phyloP scores from a whole-genome alignment of 2,797 vertebrate species.

The Enteromius treurensis region DNA sequence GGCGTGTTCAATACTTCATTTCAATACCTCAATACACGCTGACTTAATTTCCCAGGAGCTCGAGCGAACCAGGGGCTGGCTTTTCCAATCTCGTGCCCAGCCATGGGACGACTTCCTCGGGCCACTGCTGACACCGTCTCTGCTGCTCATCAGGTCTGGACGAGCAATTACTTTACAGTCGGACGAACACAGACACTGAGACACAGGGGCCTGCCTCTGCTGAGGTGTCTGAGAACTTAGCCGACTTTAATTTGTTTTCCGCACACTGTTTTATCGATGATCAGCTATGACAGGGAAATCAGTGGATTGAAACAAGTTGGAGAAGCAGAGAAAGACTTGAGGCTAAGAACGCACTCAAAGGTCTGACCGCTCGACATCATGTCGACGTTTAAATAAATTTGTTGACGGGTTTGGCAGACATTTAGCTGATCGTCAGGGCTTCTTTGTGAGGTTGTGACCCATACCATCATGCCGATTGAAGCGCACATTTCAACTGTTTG shows the following conservation, averaged over 20 bases:
- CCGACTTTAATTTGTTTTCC: constrained; percentile 22
- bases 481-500: constrained; percentile 20
- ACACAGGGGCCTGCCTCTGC: not conserved
- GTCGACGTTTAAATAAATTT: constrained; percentile 1
- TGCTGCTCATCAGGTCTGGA: constrained; percentile 18
- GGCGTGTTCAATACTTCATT: constrained; percentile 63
- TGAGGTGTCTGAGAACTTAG: constrained; percentile 1
- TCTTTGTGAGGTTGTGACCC: constrained; percentile 18
- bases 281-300: not conserved
- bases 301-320: constrained; percentile 15
- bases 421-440: constrained; percentile 16
- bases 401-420: constrained; percentile 9
- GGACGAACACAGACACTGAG: constrained; percentile 26
- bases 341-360: not conserved
- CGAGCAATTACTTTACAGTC: constrained; percentile 35
- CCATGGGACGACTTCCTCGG: constrained; percentile 24
- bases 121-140: constrained; percentile 26
- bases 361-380: not conserved
- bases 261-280: not conserved
- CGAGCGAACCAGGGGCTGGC: constrained; percentile 39
- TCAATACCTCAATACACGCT: constrained; percentile 63
- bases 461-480: constrained; percentile 19
- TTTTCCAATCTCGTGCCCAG: constrained; percentile 38
- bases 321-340: constrained; percentile 2
- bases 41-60: constrained; percentile 70